Evolutionary conservation across 1,140 invertebrate species (phyloP), one percentile per base, ranked within the genome.

Genomic region (Pectinophora gossypiella): DNA sequence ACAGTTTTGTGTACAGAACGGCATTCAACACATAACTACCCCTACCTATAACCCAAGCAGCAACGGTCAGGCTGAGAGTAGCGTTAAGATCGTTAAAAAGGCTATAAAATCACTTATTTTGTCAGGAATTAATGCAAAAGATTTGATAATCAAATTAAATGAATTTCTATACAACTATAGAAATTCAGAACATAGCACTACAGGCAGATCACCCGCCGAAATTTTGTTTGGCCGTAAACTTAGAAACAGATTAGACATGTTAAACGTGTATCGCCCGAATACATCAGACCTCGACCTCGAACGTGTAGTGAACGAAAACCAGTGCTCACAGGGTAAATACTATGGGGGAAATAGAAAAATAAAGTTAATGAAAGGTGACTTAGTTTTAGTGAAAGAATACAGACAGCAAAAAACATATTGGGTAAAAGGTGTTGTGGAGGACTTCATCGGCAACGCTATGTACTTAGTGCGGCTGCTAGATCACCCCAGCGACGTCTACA

Each of bases 1-100:
- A 23, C 7, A 27, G 9, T 47, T 47, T 19, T 47, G 45, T 27
- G n/a, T 12, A 6, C 9, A 23, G n/a, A 47, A 47, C 22, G 45
- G 45, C n/a, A 47, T 47, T 47, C 5, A 47, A n/a, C n/a, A n/a
- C n/a, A n/a, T n/a, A n/a, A n/a, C n/a, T n/a, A n/a, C n/a, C n/a
- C n/a, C n/a, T n/a, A n/a, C n/a, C n/a, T n/a, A n/a, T n/a, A n/a
- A n/a, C n/a, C n/a, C n/a, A n/a, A n/a, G n/a, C n/a, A n/a, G n/a
- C n/a, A n/a, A n/a, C n/a, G n/a, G n/a, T n/a, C n/a, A n/a, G n/a
- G n/a, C n/a, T n/a, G n/a, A n/a, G n/a, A n/a, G n/a, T n/a, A n/a
- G n/a, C n/a, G n/a, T n/a, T n/a, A n/a, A n/a, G n/a, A n/a, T n/a
- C n/a, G n/a, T n/a, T n/a, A n/a, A n/a, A n/a, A n/a, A n/a, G n/a